Evolutionary conservation across 2,113 vertebrate species (phyloP).

Genomic region (Xyliphius kryptos): DNA sequence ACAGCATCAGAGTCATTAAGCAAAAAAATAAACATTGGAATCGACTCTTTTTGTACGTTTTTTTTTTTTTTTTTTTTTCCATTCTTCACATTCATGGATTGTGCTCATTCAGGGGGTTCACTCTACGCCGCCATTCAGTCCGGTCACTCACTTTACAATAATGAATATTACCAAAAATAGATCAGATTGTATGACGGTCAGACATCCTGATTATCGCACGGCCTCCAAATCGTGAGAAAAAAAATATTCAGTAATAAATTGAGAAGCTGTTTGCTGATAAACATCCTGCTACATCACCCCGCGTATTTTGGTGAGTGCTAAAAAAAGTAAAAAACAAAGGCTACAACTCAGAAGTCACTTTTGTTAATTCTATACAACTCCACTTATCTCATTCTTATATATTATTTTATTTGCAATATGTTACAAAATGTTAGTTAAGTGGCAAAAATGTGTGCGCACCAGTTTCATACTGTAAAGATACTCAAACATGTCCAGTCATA

Average conservation of each 20-base stretch:
- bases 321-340: conserved; percentile 34
- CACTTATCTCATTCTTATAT: conserved; percentile 62
- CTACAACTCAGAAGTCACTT: neutral
- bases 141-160: too few relatives aligned
- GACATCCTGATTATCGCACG: too few relatives aligned
- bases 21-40: conserved; percentile 42
- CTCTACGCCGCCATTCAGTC: too few relatives aligned
- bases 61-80: conserved; percentile 15
- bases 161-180: too few relatives aligned
- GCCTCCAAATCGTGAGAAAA: too few relatives aligned
- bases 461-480: too few relatives aligned
- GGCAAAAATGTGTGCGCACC: conserved; percentile 25
- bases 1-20: conserved; percentile 52
- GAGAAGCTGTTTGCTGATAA: too few relatives aligned
- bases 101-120: neutral
- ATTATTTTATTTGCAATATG: conserved; percentile 56
- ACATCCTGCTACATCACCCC: too few relatives aligned
- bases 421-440: conserved; percentile 54
- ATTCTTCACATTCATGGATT: conserved; percentile 64
- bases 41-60: conserved; percentile 2
- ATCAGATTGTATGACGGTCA: too few relatives aligned
- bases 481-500: too few relatives aligned
- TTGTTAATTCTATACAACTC: conserved; percentile 63
- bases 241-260: too few relatives aligned
- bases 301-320: neutral